Base-by-base conservation (phyloP, 2,888 invertebrate genomes). In the Tribolium freemani region DNA sequence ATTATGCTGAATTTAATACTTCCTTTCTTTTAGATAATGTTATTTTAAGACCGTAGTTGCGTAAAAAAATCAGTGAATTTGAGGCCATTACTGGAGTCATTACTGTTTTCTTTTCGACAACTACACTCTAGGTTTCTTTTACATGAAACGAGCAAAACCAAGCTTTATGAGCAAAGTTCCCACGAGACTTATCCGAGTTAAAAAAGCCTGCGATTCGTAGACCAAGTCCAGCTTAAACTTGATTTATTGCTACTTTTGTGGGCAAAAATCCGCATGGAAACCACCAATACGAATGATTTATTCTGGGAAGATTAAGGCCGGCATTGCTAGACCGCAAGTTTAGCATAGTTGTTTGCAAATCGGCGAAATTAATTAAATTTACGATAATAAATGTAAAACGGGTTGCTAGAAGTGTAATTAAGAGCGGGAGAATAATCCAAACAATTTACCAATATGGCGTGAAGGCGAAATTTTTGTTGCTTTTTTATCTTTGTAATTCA, bases 401-500 rank as follows among this genome's bases (percentile, higher is more conserved):
- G 51, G 38, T 38, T n/a, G 3, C n/a, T 5, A 6, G 16, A 21
- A n/a, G 20, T 51, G 51, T 20, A 16, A 51, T 21, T 51, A 51
- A 51, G 21, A 51, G 9, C 51, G 51, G 9, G 51, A 6, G 16
- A 51, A 51, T 51, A 51, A 51, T 21, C 51, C 21, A 3, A 21
- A 51, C 51, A 21, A 51, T 51, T 0, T 38, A n/a, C 38, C 38
- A 38, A 38, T 38, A 38, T 8, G 31, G 31, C 31, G 31, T 8
- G 6, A 38, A 38, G n/a, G 38, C 5, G 26, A 26, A 26, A 26
- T 26, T 38, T 38, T 38, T 38, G 38, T 21, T 9, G 13, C 16
- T 51, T 61, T 61, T 61, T 61, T 60, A 46, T 10, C 10, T 4
- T 4, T n/a, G 61, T 61, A 61, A 61, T 61, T 61, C 26, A 48